Base-by-base conservation (phyloP, 1,140 invertebrate genomes). In the Hesperophylax magnus region DNA sequence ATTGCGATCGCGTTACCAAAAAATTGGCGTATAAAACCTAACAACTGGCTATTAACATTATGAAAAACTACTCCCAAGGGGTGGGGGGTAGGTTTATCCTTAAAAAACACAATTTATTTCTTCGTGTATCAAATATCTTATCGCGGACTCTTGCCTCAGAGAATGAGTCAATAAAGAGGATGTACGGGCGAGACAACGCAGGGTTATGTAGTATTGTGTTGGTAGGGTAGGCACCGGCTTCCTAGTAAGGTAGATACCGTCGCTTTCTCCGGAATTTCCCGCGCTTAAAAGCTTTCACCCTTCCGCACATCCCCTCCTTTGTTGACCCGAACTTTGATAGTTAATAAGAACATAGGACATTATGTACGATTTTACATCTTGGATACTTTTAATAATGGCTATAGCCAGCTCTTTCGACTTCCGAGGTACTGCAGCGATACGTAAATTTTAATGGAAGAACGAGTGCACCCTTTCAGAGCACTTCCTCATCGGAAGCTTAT, bases 301-400 rank as follows among this genome's bases (percentile, higher is more conserved):
- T 20, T 31, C 77, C 56, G 56, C 74, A 77, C 31, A 18, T 54
- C 60, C 24, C 27, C 15, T 22, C 34, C 22, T 14, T 60, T 79
- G 39, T 63, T 71, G 67, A 71, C 67, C 77, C 52, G 56, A 58
- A 20, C 22, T 69, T 72, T 60, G 54, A 79, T 79, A 72, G 47
- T 72, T 79, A 58, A 71, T 79, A 79, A 72, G 22, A 53, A 58
- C 78, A 60, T 72, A 15, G 47, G 39, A 72, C n/a, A 24, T 76
- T 76, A 76, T 34, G 24, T 3, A 58, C 22, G 24, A 76, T 58
- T 76, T 58, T 76, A 47, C 8, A 47, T 47, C 9, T 47, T 14
- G 9, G 11, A 14, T 47, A 47, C 39, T 47, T 47, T 47, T 47
- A 47, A 47, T 47, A 47, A 47, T 47, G 39, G 1, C 11, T 14